Evolutionary conservation across 2,797 vertebrate genomes (phyloP), one percentile per base, ranked within the genome.

Genomic region (Chromobotia macracanthus): DNA sequence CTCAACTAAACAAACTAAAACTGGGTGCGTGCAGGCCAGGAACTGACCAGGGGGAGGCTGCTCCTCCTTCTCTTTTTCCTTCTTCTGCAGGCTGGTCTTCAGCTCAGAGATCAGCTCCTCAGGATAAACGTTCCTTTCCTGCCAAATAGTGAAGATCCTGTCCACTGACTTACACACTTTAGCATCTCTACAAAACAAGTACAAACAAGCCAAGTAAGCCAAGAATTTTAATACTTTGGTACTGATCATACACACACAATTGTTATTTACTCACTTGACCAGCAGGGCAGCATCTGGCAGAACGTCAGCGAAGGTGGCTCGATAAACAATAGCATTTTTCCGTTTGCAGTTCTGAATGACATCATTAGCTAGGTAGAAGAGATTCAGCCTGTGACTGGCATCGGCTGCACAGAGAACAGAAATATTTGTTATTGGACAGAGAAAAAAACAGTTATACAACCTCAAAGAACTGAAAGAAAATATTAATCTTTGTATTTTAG

Each of bases 271-370:
- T 94, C 84, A 98, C 97, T 94, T 98, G 87, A 99, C 95, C 72
- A 98, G 91, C 3, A 94, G 94, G 11, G 95, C 95, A 0, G 98
- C 98, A 75, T 95, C 95, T 0, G 97, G 95, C 3, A 99, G 95
- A 71, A 96, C 95, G 1, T 99, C 97, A 0, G 96, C 96, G 13
- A 99, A 99, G 0, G 96, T 86, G 5, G 95, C 89, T 0, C 98
- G 95, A 80, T 96, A 99, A 44, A 95, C 92, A 0, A 98, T 95
- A 0, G 98, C 97, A 0, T 99, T 99, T 87, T 95, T 98, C 75
- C 98, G 94, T 84, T 99, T 99, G 93, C 97, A 99, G 91, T 99
- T 99, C 89, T 99, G 98, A 80, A 99, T 99, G 84, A 99, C 97
- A 38, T 99, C 98, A 1, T 99, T 99, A 86, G 98, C 97, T 83